Evolutionary conservation across 2,888 invertebrate genomes (phyloP).

Genomic region (Xanthorhoe designata): DNA sequence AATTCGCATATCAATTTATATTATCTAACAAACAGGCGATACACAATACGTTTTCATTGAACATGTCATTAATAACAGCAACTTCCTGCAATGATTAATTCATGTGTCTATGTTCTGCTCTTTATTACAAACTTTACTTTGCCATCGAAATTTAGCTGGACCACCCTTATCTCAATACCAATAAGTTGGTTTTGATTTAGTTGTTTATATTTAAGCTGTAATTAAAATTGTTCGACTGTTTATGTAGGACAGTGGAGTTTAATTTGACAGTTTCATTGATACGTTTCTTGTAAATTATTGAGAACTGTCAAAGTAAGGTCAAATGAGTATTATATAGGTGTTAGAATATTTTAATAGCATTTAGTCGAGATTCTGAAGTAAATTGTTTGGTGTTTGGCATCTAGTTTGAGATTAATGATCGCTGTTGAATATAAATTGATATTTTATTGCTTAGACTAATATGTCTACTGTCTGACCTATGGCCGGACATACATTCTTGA

Average conservation of each 20-base stretch:
- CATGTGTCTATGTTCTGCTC: slow-evolving; percentile 31
- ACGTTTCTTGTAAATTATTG: slow-evolving; percentile 47
- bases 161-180: neutral
- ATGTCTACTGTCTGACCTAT: slow-evolving; percentile 9
- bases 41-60: slow-evolving; percentile 38
- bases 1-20: slow-evolving; percentile 24
- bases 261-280: slow-evolving; percentile 55
- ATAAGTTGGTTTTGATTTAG: slow-evolving; percentile 8
- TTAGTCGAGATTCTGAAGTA: slow-evolving; percentile 45
- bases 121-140: slow-evolving; percentile 16
- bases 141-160: neutral
- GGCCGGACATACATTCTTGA: neutral
- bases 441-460: slow-evolving; percentile 6
- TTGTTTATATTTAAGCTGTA: neutral
- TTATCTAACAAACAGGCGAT: slow-evolving; percentile 25
- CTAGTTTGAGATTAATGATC: slow-evolving; percentile 10
- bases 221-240: slow-evolving; percentile 16
- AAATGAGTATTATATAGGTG: slow-evolving; percentile 34
- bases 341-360: slow-evolving; percentile 26
- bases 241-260: slow-evolving; percentile 52
- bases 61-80: slow-evolving; percentile 32
- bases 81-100: slow-evolving; percentile 41
- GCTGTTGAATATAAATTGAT: slow-evolving; percentile 12
- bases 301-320: slow-evolving; percentile 45
- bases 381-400: slow-evolving; percentile 9